These are phyloP conservation scores for Terrapene triunguis DNA, from an alignment of 2,113 vertebrate species.

Conservation along the genomic window DNA sequence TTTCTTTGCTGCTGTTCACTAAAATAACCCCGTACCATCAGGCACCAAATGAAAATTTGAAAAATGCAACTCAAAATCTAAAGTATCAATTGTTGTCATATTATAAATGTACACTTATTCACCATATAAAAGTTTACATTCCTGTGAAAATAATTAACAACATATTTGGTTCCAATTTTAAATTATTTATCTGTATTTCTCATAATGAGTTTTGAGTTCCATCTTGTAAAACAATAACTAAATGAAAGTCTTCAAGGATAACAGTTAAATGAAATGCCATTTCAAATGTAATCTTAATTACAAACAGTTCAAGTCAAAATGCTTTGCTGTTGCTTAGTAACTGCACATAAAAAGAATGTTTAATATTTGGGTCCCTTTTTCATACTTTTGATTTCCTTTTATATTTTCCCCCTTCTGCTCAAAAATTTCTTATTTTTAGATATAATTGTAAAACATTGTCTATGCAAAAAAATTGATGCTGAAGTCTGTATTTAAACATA, in stretches of 20 bases:
- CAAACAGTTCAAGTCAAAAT: not conserved
- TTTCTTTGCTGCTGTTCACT: not conserved
- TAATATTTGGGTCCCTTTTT: not conserved
- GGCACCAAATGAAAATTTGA: not conserved
- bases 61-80: not conserved
- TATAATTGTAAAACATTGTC: not conserved
- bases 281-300: not conserved
- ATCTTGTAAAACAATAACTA: not conserved
- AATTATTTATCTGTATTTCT: not conserved
- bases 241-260: not conserved
- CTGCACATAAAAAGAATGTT: not conserved
- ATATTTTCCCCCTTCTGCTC: not conserved
- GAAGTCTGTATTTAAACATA: not conserved
- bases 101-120: not conserved
- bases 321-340: not conserved
- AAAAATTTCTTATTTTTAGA: not conserved
- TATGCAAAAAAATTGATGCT: not conserved
- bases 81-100: not conserved
- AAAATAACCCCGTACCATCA: not conserved
- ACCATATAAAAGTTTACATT: rapidly evolving
- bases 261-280: not conserved
- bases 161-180: not conserved
- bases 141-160: not conserved
- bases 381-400: not conserved
- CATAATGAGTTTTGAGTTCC: not conserved